Percentiles rank a stretch among this genome's conserved stretches.
Evolutionary conservation across 2,113 vertebrate genomes (phyloP).

Genomic region (Oxyura jamaicensis): DNA sequence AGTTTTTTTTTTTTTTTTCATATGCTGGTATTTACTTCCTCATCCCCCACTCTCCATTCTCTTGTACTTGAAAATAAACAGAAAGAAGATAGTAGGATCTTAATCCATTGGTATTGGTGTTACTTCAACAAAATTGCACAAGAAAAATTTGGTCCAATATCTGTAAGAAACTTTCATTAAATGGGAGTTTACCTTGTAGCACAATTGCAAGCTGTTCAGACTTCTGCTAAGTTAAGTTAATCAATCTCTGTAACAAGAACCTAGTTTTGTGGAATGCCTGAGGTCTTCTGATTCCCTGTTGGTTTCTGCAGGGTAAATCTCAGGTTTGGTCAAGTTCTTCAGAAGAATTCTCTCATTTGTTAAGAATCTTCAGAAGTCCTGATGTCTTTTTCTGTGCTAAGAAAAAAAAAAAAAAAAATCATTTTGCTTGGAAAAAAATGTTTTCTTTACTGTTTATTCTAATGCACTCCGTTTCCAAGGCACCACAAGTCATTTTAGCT

Average conservation of each 20-base stretch:
- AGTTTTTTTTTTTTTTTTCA: background rate
- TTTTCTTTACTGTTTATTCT: background rate
- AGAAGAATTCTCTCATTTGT: background rate
- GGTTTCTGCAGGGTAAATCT: background rate
- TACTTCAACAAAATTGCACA: slow-evolving; percentile 5
- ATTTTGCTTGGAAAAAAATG: background rate
- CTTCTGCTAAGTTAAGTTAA: slow-evolving; percentile 25
- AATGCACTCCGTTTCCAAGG: background rate
- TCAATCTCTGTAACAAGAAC: slow-evolving; percentile 11
- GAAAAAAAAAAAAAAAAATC: background rate
- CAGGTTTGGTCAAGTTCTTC: background rate
- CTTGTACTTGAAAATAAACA: background rate
- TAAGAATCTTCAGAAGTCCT: background rate
- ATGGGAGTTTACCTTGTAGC: background rate
- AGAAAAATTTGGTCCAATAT: background rate
- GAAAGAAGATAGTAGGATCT: background rate
- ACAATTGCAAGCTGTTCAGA: slow-evolving; percentile 22
- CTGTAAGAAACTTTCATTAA: slow-evolving; percentile 13
- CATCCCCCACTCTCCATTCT: background rate
- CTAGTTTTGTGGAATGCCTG: background rate
- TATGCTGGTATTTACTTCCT: background rate
- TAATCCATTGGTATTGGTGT: background rate
- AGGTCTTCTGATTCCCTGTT: background rate
- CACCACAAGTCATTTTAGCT: background rate
- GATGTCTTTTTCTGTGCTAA: background rate